Evolutionary conservation across 1,140 invertebrate species (phyloP).

Genomic region (Cotesia typhae): DNA sequence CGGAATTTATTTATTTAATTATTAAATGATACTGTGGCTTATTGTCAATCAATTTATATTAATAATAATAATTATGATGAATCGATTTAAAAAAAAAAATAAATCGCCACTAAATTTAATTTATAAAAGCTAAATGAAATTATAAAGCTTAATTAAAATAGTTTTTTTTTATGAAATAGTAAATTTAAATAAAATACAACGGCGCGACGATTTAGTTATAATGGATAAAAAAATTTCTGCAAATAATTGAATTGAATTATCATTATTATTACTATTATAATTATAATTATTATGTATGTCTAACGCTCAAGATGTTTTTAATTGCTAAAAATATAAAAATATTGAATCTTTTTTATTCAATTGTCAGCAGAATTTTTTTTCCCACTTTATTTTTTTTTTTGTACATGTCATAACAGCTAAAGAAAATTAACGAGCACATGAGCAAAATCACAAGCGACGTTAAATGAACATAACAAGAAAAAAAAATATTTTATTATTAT

Average conservation of each 20-base stretch:
- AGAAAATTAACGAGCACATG: conserved; percentile 6
- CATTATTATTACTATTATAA: no score
- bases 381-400: conserved; percentile 16
- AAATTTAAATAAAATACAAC: conserved; percentile 9
- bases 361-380: conserved; percentile 19
- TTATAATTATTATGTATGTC: conserved; percentile 6
- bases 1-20: conserved; percentile 10
- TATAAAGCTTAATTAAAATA: not conserved
- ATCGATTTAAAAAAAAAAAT: not conserved
- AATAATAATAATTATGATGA: not conserved
- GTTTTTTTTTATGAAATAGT: not conserved
- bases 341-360: conserved; percentile 13
- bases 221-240: not conserved
- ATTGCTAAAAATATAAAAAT: not conserved
- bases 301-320: conserved; percentile 10
- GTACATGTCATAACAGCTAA: not conserved
- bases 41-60: no score
- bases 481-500: conserved; percentile 4
- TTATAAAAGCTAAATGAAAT: not conserved
- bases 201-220: conserved; percentile 12
- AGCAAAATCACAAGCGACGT: conserved; percentile 26
- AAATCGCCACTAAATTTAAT: not conserved
- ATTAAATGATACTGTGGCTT: no score
- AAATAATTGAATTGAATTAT: conserved; percentile 10
- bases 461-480: conserved; percentile 1